Evolutionary conservation across 2,113 vertebrate species (phyloP), one percentile per base, ranked within the genome.

Genomic region (Alligator sinensis): DNA sequence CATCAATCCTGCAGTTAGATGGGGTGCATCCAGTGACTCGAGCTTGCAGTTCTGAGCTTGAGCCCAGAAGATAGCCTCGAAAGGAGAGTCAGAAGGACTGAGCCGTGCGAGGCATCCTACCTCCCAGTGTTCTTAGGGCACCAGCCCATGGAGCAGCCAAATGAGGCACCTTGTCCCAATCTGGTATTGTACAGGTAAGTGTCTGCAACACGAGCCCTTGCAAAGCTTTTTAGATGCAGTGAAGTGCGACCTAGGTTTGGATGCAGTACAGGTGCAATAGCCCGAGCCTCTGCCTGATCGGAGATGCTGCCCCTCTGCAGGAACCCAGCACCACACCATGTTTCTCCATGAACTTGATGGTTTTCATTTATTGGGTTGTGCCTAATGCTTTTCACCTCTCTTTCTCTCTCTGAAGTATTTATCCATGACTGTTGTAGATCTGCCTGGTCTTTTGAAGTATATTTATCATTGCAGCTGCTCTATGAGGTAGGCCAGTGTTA

Each of bases 141-240:
- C 90, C 89, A 75, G 64, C 74, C 77, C 6, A 60, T 82, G 64
- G 4, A 11, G 62, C 90, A 89, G 91, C 81, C 85, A 84, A 72
- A 2, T 38, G 63, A 76, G 77, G 89, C 87, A 90, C 86, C 89
- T 82, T 85, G 38, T 89, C 72, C n/a, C 16, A 86, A 83, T 84
- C 79, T 80, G 76, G 38, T 74, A 24, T 11, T 30, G 76, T 2
- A 0, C 2, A 0, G 13, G 78, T 27, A 9, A 79, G 30, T 87
- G 89, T 92, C 83, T 91, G 77, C n/a, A 55, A 25, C 86, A 63
- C 55, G 77, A 82, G 80, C 57, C 78, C 87, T 89, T 55, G 62
- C 28, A 61, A 14, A 15, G 60, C 94, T 84, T 94, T 95, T 93
- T 86, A 94, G 87, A 92, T 74, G 70, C 90, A 85, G 83, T 17